Percentiles rank a stretch among this genome's conserved stretches.
Conservation (phyloP, 2,797 vertebrate species). For the Ara ararauna region DNA sequence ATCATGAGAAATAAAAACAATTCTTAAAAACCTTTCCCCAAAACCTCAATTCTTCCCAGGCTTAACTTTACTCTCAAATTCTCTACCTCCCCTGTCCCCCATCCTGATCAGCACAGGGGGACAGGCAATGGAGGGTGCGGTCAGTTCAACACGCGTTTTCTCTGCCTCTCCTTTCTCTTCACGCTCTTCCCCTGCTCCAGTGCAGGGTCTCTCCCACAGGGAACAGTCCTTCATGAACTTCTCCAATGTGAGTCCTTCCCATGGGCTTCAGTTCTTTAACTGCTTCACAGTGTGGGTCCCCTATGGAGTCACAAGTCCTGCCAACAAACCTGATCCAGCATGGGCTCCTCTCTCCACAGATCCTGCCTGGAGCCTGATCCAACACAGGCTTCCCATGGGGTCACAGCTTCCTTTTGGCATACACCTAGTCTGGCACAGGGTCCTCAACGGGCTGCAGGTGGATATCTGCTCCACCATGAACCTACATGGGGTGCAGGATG, state of each 20-base stretch:
- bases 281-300: not conserved
- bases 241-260: not conserved
- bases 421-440: not conserved
- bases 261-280: not conserved
- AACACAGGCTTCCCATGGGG: not conserved
- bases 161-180: not conserved
- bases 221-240: not conserved
- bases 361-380: not conserved
- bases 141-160: not conserved
- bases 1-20: not conserved
- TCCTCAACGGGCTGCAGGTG: not conserved
- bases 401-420: not conserved
- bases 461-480: not conserved
- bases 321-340: not conserved
- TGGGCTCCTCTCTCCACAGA: not conserved
- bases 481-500: not conserved
- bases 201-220: not conserved
- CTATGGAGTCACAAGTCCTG: not conserved
- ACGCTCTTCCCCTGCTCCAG: not conserved
- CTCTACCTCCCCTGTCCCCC: not conserved
- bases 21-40: not conserved
- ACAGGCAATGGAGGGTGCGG: not conserved
- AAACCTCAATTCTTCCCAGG: not conserved
- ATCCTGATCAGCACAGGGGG: not conserved
- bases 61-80: not conserved